Evolutionary conservation across 35 echinoderm and acorn worm species (phyloP).

Genomic region (Diadema setosum): DNA sequence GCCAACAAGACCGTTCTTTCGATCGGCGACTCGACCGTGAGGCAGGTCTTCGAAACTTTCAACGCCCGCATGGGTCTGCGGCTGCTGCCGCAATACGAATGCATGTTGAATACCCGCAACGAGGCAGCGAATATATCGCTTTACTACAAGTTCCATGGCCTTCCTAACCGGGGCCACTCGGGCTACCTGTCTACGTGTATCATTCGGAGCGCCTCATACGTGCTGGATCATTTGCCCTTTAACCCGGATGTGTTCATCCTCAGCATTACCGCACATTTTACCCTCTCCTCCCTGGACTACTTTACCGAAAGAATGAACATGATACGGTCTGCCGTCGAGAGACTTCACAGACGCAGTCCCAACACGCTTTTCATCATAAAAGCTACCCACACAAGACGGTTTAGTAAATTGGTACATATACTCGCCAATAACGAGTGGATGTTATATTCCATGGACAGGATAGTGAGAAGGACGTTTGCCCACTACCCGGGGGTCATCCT

Average conservation of each 20-base stretch:
- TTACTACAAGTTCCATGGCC: constrained; percentile 30
- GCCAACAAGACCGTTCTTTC: neutral
- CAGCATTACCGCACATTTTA: neutral
- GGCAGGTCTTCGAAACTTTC: neutral
- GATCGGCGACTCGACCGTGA: constrained; percentile 27
- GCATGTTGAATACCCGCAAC: neutral
- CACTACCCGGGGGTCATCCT: neutral
- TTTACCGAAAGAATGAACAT: neutral
- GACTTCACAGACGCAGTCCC: neutral
- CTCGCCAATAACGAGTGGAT: neutral
- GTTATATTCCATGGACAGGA: neutral
- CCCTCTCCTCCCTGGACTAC: neutral
- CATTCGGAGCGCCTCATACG: neutral
- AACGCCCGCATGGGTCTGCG: neutral
- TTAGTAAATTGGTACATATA: neutral
- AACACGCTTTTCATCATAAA: neutral
- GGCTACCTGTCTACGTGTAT: neutral
- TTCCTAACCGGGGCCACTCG: neutral
- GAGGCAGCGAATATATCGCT: neutral
- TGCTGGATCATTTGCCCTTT: neutral
- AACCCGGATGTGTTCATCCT: neutral
- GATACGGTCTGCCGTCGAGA: neutral
- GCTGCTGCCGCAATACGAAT: neutral
- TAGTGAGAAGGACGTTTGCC: neutral
- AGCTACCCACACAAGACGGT: neutral